phyloP scores from a whole-genome alignment of 2,113 vertebrate species.

The Phylloscopus trochilus region DNA sequence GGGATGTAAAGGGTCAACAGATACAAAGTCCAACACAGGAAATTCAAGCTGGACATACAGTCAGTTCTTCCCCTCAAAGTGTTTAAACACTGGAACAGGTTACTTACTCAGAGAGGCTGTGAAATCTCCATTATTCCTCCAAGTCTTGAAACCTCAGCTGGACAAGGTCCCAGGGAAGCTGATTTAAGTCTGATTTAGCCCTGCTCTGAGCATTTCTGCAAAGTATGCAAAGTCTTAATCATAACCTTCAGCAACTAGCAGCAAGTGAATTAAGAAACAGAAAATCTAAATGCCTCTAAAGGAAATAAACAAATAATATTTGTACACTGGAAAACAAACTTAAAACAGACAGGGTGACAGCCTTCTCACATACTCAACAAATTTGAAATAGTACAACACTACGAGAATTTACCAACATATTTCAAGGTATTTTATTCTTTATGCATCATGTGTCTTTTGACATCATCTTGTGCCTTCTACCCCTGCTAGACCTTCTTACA shows the following conservation, averaged over 20 bases:
- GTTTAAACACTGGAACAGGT: not conserved
- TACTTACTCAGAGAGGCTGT: not conserved
- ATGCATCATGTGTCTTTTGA: not conserved
- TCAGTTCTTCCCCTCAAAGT: not conserved
- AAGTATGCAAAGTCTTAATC: not conserved
- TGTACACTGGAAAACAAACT: not conserved
- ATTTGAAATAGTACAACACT: not conserved
- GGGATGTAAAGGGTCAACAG: not conserved
- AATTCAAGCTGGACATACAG: not conserved
- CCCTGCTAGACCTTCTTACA: not conserved
- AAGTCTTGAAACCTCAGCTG: not conserved
- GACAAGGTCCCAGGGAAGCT: not conserved
- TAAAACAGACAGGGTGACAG: not conserved
- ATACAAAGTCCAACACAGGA: not conserved
- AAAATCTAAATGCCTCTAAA: not conserved
- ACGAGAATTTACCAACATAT: not conserved
- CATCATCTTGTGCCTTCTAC: not conserved
- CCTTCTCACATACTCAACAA: not conserved
- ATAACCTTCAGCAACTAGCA: not conserved
- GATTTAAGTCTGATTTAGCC: not conserved
- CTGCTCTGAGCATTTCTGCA: not conserved
- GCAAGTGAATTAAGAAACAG: not conserved
- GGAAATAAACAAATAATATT: not conserved
- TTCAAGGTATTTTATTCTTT: not conserved
- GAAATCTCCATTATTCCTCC: not conserved